phyloP scores from a whole-genome alignment of 2,888 invertebrate species.

The Congeria kusceri region DNA sequence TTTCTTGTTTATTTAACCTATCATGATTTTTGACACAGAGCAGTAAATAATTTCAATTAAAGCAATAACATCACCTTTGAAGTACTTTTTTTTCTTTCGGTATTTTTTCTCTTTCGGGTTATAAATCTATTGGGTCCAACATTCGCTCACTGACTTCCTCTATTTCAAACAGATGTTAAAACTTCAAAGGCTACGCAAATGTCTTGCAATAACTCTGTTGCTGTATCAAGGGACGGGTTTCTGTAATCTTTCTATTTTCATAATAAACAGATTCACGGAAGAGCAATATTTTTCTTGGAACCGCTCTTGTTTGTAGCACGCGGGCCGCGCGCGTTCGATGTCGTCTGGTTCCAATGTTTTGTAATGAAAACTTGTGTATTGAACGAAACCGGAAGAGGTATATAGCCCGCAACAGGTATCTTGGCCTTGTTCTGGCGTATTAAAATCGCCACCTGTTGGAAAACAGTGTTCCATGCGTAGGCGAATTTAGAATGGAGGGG shows the following conservation, averaged over 20 bases:
- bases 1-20: no score
- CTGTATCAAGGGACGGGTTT: conserved; percentile 57
- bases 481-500: no score
- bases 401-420: no score
- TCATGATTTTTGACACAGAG: no score
- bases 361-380: no score
- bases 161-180: conserved; percentile 28
- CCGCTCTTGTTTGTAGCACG: neutral
- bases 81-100: no score
- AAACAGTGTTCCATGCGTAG: no score
- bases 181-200: conserved; percentile 39
- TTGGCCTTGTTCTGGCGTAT: no score
- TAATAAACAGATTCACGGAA: conserved; percentile 53
- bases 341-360: neutral
- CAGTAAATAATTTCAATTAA: no score
- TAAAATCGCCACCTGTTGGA: no score
- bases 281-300: conserved; percentile 57
- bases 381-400: no score
- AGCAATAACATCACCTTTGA: no score
- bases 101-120: conserved; percentile 1
- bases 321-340: neutral
- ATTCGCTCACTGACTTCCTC: neutral
- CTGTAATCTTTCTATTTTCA: conserved; percentile 66
- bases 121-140: conserved; percentile 1
- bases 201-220: conserved; percentile 9